Conservation (phyloP, 2,888 invertebrate species). For the Diarsia dahlii region DNA sequence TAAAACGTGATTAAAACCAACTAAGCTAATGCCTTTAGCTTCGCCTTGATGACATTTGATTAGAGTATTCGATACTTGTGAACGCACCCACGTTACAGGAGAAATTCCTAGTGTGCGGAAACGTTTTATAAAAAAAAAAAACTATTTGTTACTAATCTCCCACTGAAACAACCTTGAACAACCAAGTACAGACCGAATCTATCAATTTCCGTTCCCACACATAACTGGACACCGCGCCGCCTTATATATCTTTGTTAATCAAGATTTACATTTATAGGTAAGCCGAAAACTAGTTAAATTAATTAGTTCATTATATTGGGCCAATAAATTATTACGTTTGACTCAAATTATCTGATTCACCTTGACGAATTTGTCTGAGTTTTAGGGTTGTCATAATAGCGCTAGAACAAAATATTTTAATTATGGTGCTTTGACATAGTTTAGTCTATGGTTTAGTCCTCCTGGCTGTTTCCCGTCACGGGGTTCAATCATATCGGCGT, state of each 20-base stretch:
- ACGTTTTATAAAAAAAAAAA: no score
- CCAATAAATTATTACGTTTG: slow-evolving; percentile 43
- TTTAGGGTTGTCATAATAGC: slow-evolving; percentile 1
- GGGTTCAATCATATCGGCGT: no score
- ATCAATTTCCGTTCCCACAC: slow-evolving; percentile 37
- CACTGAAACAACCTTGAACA: slow-evolving; percentile 9
- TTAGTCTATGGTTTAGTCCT: no score
- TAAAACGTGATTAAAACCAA: no score
- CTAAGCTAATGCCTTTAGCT: neutral
- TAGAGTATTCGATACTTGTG: no score
- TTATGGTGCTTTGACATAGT: neutral
- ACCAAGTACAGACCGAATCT: neutral
- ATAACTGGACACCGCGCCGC: slow-evolving; percentile 19
- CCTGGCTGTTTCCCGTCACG: no score
- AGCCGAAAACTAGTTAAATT: slow-evolving; percentile 18
- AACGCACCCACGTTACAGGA: no score
- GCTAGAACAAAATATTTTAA: neutral
- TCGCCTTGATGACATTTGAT: no score
- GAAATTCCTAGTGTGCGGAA: no score
- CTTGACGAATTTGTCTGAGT: slow-evolving; percentile 29
- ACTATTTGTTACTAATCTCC: no score
- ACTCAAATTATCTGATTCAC: slow-evolving; percentile 24
- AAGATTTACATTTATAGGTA: slow-evolving; percentile 11
- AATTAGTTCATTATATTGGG: slow-evolving; percentile 37
- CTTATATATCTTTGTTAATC: slow-evolving; percentile 25